Evolutionary conservation across 2,888 invertebrate genomes (phyloP).

Genomic region (Phlogophora meticulosa): DNA sequence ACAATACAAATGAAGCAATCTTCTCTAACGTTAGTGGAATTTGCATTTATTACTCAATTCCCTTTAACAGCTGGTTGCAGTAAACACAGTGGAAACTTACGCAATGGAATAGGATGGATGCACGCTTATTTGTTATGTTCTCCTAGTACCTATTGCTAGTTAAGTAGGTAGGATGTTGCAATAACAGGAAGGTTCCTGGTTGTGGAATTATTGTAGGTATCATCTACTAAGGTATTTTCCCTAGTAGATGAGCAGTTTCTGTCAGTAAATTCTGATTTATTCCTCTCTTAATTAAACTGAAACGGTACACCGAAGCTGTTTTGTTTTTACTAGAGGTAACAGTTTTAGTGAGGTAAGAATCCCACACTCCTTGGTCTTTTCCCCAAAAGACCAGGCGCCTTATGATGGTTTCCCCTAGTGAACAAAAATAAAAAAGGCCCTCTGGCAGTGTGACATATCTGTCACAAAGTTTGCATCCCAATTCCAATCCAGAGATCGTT

Average conservation of each 20-base stretch:
- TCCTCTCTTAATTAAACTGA: too few species aligned
- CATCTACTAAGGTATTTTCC: conserved; percentile 15
- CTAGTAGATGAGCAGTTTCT: neutral
- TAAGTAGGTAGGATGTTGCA: conserved; percentile 19
- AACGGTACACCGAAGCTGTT: too few species aligned
- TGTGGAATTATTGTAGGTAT: neutral
- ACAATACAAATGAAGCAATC: conserved; percentile 4
- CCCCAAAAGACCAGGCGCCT: too few species aligned
- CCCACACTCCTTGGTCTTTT: too few species aligned
- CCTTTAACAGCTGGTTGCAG: conserved; percentile 4
- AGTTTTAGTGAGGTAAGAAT: too few species aligned
- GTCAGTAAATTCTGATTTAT: too few species aligned
- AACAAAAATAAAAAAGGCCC: too few species aligned
- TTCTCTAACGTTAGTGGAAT: conserved; percentile 17
- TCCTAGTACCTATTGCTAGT: conserved; percentile 29
- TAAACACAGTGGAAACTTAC: conserved; percentile 40
- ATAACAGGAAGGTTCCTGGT: conserved; percentile 22
- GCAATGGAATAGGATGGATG: conserved; percentile 18
- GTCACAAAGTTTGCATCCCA: too few species aligned
- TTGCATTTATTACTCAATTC: conserved; percentile 40
- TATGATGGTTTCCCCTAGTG: too few species aligned
- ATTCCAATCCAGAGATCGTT: too few species aligned
- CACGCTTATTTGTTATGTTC: conserved; percentile 26
- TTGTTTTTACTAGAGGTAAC: too few species aligned
- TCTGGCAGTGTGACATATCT: too few species aligned